These are phyloP conservation scores for Cosmia trapezina DNA, from an alignment of 2,888 invertebrate genomes.

Conservation along the genomic window DNA sequence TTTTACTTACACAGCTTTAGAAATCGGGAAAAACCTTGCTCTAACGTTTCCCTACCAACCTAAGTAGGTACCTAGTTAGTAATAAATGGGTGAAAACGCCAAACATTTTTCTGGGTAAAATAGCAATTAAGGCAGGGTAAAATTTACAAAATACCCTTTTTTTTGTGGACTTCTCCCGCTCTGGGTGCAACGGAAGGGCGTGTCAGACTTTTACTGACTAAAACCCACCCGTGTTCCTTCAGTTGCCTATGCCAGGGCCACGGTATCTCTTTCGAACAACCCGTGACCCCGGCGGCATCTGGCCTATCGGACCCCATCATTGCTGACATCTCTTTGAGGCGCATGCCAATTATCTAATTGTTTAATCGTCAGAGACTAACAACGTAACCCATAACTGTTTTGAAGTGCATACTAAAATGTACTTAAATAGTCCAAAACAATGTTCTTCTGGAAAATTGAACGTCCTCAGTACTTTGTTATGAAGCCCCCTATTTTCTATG, in stretches of 20 bases:
- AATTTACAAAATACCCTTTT: not conserved
- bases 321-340: no score
- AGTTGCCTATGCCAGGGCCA: no score
- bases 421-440: slow-evolving; percentile 16
- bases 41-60: not conserved
- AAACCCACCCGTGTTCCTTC: no score
- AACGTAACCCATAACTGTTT: slow-evolving; percentile 11
- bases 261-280: no score
- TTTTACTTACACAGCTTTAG: slow-evolving; percentile 24
- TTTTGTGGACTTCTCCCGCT: no score
- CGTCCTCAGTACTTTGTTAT: slow-evolving; percentile 28
- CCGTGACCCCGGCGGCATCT: no score
- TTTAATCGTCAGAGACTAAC: slow-evolving; percentile 18
- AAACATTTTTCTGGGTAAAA: not conserved
- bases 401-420: slow-evolving; percentile 34
- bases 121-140: not conserved
- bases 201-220: no score
- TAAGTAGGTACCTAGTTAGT: not conserved
- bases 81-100: not conserved
- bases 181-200: no score
- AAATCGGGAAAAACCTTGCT: slow-evolving; percentile 1
- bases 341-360: slow-evolving; percentile 6
- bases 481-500: slow-evolving; percentile 62
- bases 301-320: no score
- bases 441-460: slow-evolving; percentile 39